These are phyloP conservation scores for Typhlichthys subterraneus DNA, from an alignment of 2,797 vertebrate species.

Conservation along the genomic window DNA sequence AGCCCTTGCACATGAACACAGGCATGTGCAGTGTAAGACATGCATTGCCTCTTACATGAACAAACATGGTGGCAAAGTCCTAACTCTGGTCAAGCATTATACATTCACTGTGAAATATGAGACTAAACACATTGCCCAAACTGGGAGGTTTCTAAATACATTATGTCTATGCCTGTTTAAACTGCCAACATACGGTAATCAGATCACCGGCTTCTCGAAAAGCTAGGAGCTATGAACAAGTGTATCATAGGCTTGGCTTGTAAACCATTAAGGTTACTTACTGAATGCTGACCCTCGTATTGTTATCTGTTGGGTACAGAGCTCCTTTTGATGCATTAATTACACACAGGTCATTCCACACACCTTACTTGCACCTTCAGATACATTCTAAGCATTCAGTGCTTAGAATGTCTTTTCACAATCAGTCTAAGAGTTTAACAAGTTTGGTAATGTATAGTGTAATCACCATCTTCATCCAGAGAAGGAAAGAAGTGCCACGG, in stretches of 20 bases:
- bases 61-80: no score
- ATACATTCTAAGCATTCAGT: constrained; percentile 49
- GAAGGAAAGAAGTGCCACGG: not conserved
- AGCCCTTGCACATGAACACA: no score
- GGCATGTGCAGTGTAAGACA: no score
- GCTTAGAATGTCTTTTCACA: constrained; percentile 21
- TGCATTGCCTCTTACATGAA: no score
- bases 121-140: no score
- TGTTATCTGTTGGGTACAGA: constrained; percentile 47
- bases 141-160: no score
- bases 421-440: no score
- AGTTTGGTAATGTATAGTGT: constrained; percentile 24
- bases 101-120: no score
- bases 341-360: constrained; percentile 44
- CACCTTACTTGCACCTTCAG: constrained; percentile 41
- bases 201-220: constrained; percentile 59
- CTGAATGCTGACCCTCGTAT: constrained; percentile 47
- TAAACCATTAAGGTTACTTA: constrained; percentile 44
- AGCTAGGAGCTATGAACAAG: constrained; percentile 39
- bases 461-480: constrained; percentile 39
- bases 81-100: no score
- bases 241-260: constrained; percentile 48
- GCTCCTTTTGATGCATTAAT: constrained; percentile 60
- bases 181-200: constrained; percentile 40
- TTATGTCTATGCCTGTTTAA: no score